Evolutionary conservation across 2,113 vertebrate species (phyloP).

Genomic region (Azemiops feae): DNA sequence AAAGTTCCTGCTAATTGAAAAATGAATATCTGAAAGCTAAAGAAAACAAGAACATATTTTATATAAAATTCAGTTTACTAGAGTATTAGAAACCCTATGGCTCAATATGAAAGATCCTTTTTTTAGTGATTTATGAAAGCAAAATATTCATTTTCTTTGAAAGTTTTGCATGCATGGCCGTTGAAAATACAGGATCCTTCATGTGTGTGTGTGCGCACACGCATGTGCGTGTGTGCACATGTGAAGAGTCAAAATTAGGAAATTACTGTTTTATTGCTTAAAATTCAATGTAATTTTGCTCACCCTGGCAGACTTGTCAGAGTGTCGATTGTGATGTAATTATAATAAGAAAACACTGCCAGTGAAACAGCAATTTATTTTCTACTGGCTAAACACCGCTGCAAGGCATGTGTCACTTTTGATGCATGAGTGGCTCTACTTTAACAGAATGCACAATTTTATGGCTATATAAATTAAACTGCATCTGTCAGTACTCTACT

Average conservation of each 20-base stretch:
- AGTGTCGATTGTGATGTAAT: conserved; percentile 22
- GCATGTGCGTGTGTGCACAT: not conserved
- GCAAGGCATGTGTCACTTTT: conserved; percentile 22
- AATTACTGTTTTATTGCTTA: conserved; percentile 26
- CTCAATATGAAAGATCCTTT: not conserved
- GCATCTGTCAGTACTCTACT: not conserved
- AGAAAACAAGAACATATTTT: not conserved
- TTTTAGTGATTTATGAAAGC: not conserved
- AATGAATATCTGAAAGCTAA: not conserved
- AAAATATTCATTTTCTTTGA: not conserved
- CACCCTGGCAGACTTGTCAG: conserved; percentile 17
- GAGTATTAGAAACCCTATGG: not conserved
- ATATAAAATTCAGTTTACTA: not conserved
- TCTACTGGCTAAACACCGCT: conserved; percentile 17
- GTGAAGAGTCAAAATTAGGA: conserved; percentile 9
- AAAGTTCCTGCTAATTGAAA: not conserved
- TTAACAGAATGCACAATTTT: conserved; percentile 27
- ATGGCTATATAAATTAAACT: conserved; percentile 35
- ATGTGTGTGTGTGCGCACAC: not conserved
- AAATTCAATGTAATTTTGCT: conserved; percentile 15
- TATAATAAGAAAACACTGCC: conserved; percentile 2
- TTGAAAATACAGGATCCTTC: conserved; percentile 5
- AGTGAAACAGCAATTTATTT: conserved; percentile 21
- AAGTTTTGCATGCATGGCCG: not conserved
- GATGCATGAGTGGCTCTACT: conserved; percentile 7